phyloP scores from a whole-genome alignment of 53 echinoderm and acorn worm species.

The Actinopyga echinites region DNA sequence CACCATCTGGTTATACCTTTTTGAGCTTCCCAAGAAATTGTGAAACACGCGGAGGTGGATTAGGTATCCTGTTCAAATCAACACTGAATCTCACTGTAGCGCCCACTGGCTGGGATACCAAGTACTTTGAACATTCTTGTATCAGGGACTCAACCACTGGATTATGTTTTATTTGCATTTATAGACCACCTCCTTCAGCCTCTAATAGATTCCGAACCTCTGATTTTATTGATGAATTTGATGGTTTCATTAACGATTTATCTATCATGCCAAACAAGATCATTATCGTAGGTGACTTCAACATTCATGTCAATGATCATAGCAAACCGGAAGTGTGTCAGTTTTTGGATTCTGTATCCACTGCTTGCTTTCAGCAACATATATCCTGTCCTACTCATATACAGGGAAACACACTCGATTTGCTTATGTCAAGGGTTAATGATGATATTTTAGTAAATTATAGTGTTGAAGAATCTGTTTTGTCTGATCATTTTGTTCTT shows the following conservation, averaged over 20 bases:
- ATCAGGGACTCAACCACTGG: background rate
- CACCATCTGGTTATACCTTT: background rate
- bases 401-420: no score
- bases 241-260: no score
- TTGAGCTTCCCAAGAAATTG: background rate
- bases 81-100: background rate
- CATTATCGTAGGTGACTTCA: no score
- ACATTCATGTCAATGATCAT: background rate
- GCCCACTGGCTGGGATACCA: background rate
- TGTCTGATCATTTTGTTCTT: no score
- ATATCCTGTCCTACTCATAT: no score
- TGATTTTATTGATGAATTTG: background rate
- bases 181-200: background rate
- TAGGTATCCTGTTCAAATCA: background rate
- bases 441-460: no score
- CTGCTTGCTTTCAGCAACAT: background rate
- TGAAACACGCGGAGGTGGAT: background rate
- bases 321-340: background rate
- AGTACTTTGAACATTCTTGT: background rate
- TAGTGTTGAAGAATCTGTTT: no score
- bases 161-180: background rate
- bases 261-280: no score
- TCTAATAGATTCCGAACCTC: no score
- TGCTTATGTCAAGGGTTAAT: no score
- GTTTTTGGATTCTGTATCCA: background rate